Conservation (phyloP, 2,797 vertebrate species). For the Hypotaenidia philippensis region DNA sequence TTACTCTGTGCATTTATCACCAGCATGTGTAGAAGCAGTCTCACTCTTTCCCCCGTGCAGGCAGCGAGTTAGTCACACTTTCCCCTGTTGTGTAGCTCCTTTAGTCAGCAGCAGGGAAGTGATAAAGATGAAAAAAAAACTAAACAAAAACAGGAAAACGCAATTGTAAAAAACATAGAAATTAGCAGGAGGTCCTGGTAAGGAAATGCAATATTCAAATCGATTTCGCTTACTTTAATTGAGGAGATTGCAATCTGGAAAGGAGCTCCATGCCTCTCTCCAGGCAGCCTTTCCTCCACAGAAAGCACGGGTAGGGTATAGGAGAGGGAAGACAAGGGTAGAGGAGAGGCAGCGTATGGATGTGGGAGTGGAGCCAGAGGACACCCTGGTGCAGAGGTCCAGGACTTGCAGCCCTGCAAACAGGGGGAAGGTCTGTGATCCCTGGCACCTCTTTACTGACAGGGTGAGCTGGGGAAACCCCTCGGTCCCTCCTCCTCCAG, state of each 20-base stretch:
- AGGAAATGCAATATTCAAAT: constrained; percentile 46
- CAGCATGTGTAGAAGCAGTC: constrained; percentile 35
- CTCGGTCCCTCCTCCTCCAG: neutral
- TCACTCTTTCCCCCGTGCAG: constrained; percentile 51
- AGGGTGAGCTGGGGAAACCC: neutral
- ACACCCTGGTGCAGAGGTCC: neutral
- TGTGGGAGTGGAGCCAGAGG: neutral
- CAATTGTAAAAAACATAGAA: constrained; percentile 35
- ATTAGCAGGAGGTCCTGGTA: constrained; percentile 55
- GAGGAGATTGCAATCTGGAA: neutral
- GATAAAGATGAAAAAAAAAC: constrained; percentile 54
- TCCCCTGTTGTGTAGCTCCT: constrained; percentile 58
- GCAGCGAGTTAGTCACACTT: constrained; percentile 69
- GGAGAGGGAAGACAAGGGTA: neutral
- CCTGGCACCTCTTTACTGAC: neutral
- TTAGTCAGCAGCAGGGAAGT: constrained; percentile 66
- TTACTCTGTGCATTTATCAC: constrained; percentile 62
- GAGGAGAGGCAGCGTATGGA: neutral
- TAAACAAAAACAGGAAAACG: constrained; percentile 54
- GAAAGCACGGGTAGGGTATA: rapidly evolving
- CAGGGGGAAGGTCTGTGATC: neutral
- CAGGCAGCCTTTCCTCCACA: neutral
- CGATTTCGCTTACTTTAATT: neutral
- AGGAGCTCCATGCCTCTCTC: neutral
- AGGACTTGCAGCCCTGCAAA: neutral